These are phyloP conservation scores for Sus cebifrons DNA, from an alignment of 2,797 vertebrate genomes.

Conservation along the genomic window DNA sequence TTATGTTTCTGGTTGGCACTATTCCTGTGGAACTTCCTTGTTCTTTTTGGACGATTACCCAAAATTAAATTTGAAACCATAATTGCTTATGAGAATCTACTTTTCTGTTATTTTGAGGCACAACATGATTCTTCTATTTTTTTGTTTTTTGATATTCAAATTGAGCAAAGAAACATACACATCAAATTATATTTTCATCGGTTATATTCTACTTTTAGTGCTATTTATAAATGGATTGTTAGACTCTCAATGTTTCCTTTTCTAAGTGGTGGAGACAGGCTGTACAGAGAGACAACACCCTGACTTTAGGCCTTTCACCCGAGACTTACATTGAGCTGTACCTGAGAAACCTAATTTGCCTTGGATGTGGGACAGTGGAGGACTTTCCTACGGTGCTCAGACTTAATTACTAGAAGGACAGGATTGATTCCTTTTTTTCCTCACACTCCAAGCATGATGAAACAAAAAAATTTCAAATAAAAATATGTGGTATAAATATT, in stretches of 20 bases:
- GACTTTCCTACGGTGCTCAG: not conserved
- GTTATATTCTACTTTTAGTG: not conserved
- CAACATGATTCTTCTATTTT: slow-evolving; percentile 10
- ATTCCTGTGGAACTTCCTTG: slow-evolving; percentile 34
- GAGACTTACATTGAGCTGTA: not conserved
- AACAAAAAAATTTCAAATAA: slow-evolving; percentile 33
- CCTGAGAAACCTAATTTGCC: not conserved
- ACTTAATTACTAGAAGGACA: not conserved
- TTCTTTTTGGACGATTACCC: slow-evolving; percentile 53
- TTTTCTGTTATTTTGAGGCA: slow-evolving; percentile 64
- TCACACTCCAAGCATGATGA: not conserved
- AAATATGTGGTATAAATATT: slow-evolving; percentile 4
- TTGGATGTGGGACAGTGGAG: not conserved
- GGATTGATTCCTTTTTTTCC: not conserved
- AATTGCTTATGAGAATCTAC: slow-evolving; percentile 12
- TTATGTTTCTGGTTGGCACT: not conserved
- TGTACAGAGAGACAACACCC: not conserved
- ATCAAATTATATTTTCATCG: not conserved
- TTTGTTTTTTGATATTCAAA: slow-evolving; percentile 27
- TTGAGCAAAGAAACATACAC: slow-evolving; percentile 53
- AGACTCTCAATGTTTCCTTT: not conserved
- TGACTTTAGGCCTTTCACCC: not conserved
- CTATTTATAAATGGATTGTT: not conserved
- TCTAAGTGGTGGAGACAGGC: not conserved
- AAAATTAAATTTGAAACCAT: slow-evolving; percentile 62